Evolutionary conservation across 2,888 invertebrate genomes (phyloP).

Genomic region (Calliopum simillimum): DNA sequence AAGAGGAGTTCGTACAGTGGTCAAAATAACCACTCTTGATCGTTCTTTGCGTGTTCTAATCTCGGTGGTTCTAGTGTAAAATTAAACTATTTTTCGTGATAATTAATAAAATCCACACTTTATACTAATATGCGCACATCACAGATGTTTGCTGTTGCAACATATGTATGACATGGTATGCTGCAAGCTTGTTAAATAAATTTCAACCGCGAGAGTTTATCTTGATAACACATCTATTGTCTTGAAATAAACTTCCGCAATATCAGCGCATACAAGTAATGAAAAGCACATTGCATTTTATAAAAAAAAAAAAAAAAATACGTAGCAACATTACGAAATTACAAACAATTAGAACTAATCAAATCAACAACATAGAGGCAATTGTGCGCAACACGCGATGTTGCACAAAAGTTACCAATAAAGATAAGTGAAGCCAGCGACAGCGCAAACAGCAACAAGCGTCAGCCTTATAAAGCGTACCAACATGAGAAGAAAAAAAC

Average conservation of each 20-base stretch:
- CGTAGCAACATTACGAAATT: conserved; percentile 24
- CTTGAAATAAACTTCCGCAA: not conserved
- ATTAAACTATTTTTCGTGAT: too few relatives aligned
- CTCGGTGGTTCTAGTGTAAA: too few relatives aligned
- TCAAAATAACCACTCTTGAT: too few relatives aligned
- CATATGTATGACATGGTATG: too few relatives aligned
- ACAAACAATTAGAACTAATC: conserved; percentile 36
- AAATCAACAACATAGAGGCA: conserved; percentile 27
- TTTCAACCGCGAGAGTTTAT: too few relatives aligned
- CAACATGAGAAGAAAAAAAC: not conserved
- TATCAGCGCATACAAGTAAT: too few relatives aligned
- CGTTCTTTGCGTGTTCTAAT: too few relatives aligned
- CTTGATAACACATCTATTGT: not conserved
- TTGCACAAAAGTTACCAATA: conserved; percentile 23
- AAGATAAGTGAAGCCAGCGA: conserved; percentile 16
- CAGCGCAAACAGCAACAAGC: not conserved
- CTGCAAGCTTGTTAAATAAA: too few relatives aligned
- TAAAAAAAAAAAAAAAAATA: conserved; percentile 19
- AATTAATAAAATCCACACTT: too few relatives aligned
- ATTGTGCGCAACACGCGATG: conserved; percentile 35
- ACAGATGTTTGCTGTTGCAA: too few relatives aligned
- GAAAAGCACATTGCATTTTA: not conserved
- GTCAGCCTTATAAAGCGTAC: not conserved
- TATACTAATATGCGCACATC: too few relatives aligned
- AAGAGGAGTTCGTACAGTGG: too few relatives aligned